phyloP scores from a whole-genome alignment of 2,888 invertebrate species.

The Gibbula magus region DNA sequence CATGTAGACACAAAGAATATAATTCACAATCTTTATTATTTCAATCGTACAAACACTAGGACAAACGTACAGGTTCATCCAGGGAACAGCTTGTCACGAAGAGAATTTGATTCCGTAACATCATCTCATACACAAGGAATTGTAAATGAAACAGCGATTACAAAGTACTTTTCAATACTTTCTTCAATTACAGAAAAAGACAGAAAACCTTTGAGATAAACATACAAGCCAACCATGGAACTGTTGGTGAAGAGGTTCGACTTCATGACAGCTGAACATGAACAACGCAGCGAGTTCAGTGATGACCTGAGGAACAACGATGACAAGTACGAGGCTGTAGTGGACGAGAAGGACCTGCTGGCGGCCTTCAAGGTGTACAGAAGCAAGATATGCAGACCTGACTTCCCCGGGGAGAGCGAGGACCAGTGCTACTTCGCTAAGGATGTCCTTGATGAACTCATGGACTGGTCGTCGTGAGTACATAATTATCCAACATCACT shows the following conservation, averaged over 20 bases:
- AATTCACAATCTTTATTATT: too few relatives aligned
- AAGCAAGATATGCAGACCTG: slow-evolving; percentile 38
- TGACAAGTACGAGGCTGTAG: too few relatives aligned
- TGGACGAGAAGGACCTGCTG: slow-evolving; percentile 37
- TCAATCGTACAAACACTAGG: neutral
- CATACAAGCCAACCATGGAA: neutral
- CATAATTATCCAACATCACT: too few relatives aligned
- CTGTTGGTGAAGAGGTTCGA: neutral
- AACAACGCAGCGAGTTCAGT: neutral
- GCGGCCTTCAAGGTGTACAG: slow-evolving; percentile 30
- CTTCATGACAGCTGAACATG: neutral
- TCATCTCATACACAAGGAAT: neutral
- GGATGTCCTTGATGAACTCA: slow-evolving; percentile 28
- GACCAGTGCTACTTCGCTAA: slow-evolving; percentile 43
- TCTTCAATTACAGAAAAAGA: too few relatives aligned
- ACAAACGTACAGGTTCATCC: neutral
- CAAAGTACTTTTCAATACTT: too few relatives aligned
- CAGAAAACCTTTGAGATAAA: neutral
- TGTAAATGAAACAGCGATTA: too few relatives aligned
- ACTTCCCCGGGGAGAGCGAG: slow-evolving; percentile 43
- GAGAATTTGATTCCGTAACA: neutral
- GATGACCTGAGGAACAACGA: neutral
- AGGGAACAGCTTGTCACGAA: neutral
- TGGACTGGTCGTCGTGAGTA: neutral
- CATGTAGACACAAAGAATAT: too few relatives aligned